phyloP scores from a whole-genome alignment of 2,113 vertebrate species.

The Hydropotes inermis region DNA sequence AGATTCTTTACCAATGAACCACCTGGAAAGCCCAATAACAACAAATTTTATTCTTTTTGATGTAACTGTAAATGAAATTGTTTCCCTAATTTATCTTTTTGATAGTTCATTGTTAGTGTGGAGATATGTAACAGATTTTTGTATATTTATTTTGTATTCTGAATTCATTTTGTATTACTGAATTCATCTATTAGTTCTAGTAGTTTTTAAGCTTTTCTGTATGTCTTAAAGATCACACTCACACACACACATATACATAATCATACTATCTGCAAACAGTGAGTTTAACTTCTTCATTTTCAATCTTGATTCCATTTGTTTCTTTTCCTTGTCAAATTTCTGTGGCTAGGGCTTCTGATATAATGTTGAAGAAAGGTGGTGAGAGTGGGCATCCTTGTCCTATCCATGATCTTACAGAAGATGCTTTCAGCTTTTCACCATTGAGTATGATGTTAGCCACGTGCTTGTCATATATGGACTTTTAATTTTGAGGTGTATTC shows the following conservation, averaged over 20 bases:
- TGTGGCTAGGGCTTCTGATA: background rate
- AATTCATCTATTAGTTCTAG: background rate
- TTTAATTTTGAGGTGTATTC: background rate
- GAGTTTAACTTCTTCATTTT: background rate
- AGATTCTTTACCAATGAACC: background rate
- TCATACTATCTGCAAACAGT: background rate
- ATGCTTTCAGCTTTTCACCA: background rate
- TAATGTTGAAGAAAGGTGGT: background rate
- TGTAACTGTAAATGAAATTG: background rate
- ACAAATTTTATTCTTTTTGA: background rate
- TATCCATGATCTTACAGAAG: background rate
- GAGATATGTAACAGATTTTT: background rate
- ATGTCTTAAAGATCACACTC: background rate
- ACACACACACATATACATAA: background rate
- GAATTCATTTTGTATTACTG: background rate
- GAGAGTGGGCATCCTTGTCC: background rate
- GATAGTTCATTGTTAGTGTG: background rate
- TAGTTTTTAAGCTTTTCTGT: background rate
- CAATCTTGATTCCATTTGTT: background rate
- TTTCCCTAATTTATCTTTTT: background rate
- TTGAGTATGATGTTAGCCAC: background rate
- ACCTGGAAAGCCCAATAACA: background rate
- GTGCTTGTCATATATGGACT: background rate
- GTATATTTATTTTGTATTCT: background rate
- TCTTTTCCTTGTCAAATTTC: background rate